Evolutionary conservation across 1,140 invertebrate genomes (phyloP).

Genomic region (Aricia agestis): DNA sequence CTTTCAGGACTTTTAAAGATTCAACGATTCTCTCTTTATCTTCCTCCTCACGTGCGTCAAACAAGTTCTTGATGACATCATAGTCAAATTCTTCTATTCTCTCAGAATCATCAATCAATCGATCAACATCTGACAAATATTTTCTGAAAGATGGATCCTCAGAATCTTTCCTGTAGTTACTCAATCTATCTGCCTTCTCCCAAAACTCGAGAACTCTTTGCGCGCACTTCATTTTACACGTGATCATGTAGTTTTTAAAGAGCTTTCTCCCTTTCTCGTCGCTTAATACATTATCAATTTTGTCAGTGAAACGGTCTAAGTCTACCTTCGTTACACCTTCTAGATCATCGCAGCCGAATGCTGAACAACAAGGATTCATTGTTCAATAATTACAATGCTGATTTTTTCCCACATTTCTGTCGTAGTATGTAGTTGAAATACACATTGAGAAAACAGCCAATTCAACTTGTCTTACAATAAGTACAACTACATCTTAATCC

Average conservation of each 20-base stretch:
- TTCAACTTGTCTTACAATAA: neutral
- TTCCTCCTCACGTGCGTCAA: slow-evolving; percentile 49
- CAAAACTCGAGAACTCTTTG: slow-evolving; percentile 56
- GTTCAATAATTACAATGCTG: slow-evolving; percentile 36
- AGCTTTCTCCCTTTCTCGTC: slow-evolving; percentile 65
- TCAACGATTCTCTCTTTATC: slow-evolving; percentile 58
- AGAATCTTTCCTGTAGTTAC: slow-evolving; percentile 44
- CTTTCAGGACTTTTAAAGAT: slow-evolving; percentile 56
- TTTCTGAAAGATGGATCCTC: slow-evolving; percentile 41
- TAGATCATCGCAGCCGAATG: slow-evolving; percentile 64
- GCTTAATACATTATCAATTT: slow-evolving; percentile 70
- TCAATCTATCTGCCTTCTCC: slow-evolving; percentile 60
- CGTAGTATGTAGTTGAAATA: neutral
- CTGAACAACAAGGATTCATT: slow-evolving; percentile 71
- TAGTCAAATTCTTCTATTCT: slow-evolving; percentile 66
- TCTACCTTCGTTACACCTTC: slow-evolving; percentile 66
- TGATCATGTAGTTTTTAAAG: slow-evolving; percentile 69
- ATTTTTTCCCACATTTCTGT: neutral
- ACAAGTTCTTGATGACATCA: slow-evolving; percentile 59
- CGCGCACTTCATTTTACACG: slow-evolving; percentile 59
- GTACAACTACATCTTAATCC: neutral
- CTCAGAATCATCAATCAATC: slow-evolving; percentile 58
- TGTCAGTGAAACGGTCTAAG: slow-evolving; percentile 71
- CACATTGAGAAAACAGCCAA: neutral
- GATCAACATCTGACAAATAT: slow-evolving; percentile 48